Evolutionary conservation across 2,888 invertebrate genomes (phyloP), one percentile per base, ranked within the genome.

Genomic region (Loripinus fragilis): DNA sequence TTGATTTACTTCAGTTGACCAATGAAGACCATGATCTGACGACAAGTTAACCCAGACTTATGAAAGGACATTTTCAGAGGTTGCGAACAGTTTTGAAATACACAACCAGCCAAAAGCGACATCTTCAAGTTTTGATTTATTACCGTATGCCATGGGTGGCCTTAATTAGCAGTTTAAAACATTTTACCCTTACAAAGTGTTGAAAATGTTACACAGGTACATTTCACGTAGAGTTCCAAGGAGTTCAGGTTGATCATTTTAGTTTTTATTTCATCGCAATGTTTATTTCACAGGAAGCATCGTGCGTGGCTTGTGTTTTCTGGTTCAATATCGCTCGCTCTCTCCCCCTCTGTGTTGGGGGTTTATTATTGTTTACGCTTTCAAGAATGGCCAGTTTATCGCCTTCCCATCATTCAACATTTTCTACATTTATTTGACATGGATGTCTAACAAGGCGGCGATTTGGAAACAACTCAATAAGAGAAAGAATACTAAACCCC

Each of bases 381-480:
- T 60, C 60, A 60, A 30, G 60, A 60, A 17, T 33, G 60, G 60
- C 8, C 60, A 33, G 33, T 60, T 60, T 60, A 60, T 60, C 60
- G 60, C 60, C 33, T 33, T n/a, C 17, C 60, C 33, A 60, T 60
- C 60, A 60, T 60, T 60, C 60, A 33, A 10, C 60, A 28, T 68
- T 68, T 68, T 30, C 45, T 28, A 28, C 68, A 68, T 45, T 42
- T 45, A 48, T 76, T 69, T 50, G 45, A 33, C 35, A 64, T 35
- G 25, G 33, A 23, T 33, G 41, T 66, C 67, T 70, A 76, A 81
- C 81, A 74, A 81, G 80, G 80, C 83, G 83, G 78, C 76, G 80
- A 83, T 67, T 75, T 73, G 69, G 67, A 35, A 68, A 74, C 76
- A 78, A 74, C 75, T 81, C 83, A 83, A 78, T 79, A 78, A 74